Conservation (phyloP, 2,888 invertebrate genomes). For the Patella depressa region DNA sequence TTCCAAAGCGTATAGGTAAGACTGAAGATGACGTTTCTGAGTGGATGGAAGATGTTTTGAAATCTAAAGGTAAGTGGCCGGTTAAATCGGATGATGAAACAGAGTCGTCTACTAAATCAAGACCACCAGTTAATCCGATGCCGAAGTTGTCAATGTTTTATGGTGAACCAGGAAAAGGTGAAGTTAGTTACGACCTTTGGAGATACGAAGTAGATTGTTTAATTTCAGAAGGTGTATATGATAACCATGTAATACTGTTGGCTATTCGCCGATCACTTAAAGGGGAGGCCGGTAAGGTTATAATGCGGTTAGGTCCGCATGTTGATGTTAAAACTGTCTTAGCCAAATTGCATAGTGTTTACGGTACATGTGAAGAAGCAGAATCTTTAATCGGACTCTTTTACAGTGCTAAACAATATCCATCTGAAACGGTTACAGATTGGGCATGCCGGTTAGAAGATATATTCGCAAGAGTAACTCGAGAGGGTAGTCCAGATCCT, state of each 20-base stretch:
- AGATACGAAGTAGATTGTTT: conserved; percentile 15
- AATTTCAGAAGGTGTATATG: neutral
- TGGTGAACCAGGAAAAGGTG: conserved; percentile 12
- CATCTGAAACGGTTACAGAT: too few species aligned
- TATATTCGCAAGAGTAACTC: neutral
- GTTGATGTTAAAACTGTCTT: too few species aligned
- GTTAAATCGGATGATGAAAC: too few species aligned
- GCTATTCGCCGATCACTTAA: too few species aligned
- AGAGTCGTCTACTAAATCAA: too few species aligned
- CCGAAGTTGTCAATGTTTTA: conserved; percentile 13
- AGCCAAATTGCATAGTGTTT: conserved; percentile 13
- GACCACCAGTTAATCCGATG: neutral
- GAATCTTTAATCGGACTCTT: neutral
- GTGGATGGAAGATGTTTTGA: neutral
- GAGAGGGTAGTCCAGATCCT: neutral
- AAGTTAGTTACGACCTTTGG: conserved; percentile 4
- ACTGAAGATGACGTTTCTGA: neutral
- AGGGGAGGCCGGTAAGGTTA: too few species aligned
- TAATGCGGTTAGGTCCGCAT: too few species aligned
- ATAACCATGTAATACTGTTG: too few species aligned
- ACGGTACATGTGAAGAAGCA: neutral
- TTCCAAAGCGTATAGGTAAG: too few species aligned
- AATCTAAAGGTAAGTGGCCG: neutral
- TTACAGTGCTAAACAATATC: too few species aligned
- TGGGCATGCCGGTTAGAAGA: conserved; percentile 14